These are phyloP conservation scores for Echinometra lucunter DNA, from an alignment of 53 echinoderm and acorn worm genomes.

Conservation along the genomic window DNA sequence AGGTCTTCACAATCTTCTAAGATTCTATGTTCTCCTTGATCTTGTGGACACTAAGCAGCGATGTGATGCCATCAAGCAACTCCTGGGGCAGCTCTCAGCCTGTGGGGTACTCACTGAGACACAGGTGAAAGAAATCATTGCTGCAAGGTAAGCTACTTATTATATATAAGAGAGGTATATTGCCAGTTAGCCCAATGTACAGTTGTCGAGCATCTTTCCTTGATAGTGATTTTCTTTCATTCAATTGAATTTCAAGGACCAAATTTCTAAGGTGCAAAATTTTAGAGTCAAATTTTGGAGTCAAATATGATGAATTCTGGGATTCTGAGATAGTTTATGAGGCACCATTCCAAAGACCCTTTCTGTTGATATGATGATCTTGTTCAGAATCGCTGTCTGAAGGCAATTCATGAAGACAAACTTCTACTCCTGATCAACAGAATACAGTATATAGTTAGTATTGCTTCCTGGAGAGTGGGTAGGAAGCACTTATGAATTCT, in stretches of 20 bases:
- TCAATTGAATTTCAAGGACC: too few species aligned
- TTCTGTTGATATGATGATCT: conserved; percentile 50
- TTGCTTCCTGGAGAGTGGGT: background rate
- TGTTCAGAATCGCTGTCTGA: conserved; percentile 65
- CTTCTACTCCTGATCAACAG: conserved; percentile 21
- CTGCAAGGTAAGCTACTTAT: conserved; percentile 72
- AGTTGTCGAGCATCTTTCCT: too few species aligned
- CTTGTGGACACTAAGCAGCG: conserved; percentile 85
- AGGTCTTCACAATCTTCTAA: conserved; percentile 79
- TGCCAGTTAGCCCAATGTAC: too few species aligned
- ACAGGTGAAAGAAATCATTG: conserved; percentile 78
- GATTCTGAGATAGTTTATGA: too few species aligned
- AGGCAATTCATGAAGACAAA: conserved; percentile 28
- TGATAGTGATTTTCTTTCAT: too few species aligned
- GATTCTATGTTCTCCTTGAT: conserved; percentile 84
- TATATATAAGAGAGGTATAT: too few species aligned
- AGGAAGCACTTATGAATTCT: background rate
- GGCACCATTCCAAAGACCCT: background rate
- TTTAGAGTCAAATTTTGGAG: too few species aligned
- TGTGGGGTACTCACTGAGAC: conserved; percentile 76
- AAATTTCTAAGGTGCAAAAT: too few species aligned
- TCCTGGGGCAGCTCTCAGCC: conserved; percentile 82
- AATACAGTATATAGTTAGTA: background rate
- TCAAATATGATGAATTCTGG: too few species aligned
- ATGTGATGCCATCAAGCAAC: conserved; percentile 90